These are phyloP conservation scores for Bombus consobrinus DNA, from an alignment of 1,140 invertebrate species.

Conservation along the genomic window DNA sequence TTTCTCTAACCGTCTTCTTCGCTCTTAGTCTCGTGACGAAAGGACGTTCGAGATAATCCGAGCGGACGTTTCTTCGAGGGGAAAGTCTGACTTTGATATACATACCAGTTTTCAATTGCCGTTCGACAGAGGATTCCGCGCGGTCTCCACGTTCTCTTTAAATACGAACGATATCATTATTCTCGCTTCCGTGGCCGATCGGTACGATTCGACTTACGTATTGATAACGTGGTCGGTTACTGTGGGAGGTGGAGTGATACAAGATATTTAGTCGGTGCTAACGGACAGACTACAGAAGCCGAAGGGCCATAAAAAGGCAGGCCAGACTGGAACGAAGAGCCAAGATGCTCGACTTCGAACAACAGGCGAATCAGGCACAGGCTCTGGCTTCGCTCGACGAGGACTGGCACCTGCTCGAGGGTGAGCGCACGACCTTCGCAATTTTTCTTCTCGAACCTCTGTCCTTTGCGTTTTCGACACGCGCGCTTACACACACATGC, in stretches of 20 bases:
- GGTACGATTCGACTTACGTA: neutral
- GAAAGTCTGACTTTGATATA: slow-evolving; percentile 47
- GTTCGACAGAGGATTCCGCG: slow-evolving; percentile 33
- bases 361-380: slow-evolving; percentile 74
- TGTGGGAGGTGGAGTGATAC: slow-evolving; percentile 30
- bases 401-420: slow-evolving; percentile 77
- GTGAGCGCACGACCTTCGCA: slow-evolving; percentile 74
- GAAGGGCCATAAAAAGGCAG: neutral
- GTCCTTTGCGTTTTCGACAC: slow-evolving; percentile 7
- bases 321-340: slow-evolving; percentile 24
- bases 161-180: neutral
- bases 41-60: slow-evolving; percentile 47
- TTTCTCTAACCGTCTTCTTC: slow-evolving; percentile 7
- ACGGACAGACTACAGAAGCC: neutral
- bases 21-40: slow-evolving; percentile 34
- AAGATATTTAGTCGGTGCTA: neutral
- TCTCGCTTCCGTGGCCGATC: neutral
- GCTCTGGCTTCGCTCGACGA: slow-evolving; percentile 73
- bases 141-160: neutral
- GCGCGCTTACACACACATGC: too few relatives aligned
- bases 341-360: slow-evolving; percentile 75
- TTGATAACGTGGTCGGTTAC: neutral
- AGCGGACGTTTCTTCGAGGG: slow-evolving; percentile 40
- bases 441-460: slow-evolving; percentile 54
- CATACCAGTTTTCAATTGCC: slow-evolving; percentile 48